Evolutionary conservation across 2,113 vertebrate genomes (phyloP).

Genomic region (Callipepla squamata): DNA sequence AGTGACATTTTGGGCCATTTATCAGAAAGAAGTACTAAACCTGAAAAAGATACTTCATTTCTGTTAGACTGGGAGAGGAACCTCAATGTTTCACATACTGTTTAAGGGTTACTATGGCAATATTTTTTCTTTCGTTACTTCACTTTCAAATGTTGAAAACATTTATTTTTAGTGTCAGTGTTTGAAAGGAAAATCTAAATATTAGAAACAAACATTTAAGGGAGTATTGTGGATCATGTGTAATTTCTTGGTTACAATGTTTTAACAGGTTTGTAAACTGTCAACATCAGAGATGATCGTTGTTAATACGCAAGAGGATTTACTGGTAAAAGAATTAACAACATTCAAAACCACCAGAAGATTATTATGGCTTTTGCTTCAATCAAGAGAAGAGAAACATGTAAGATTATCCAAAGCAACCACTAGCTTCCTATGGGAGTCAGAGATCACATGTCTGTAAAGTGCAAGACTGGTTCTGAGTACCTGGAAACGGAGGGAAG

Average conservation of each 20-base stretch:
- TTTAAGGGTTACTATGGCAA: neutral
- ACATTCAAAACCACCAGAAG: slow-evolving; percentile 77
- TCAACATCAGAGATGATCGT: slow-evolving; percentile 56
- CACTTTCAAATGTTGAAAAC: neutral
- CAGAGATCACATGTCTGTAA: neutral
- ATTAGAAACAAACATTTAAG: neutral
- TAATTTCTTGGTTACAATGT: slow-evolving; percentile 31
- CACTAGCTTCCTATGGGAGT: neutral
- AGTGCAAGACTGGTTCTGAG: neutral
- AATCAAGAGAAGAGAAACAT: slow-evolving; percentile 72
- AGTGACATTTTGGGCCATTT: neutral
- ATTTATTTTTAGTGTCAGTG: neutral
- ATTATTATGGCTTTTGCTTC: slow-evolving; percentile 78
- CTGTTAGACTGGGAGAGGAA: neutral
- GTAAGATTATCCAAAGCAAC: slow-evolving; percentile 55
- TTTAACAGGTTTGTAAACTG: slow-evolving; percentile 68
- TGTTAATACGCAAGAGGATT: slow-evolving; percentile 76
- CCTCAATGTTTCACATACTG: too few relatives aligned
- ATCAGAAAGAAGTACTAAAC: neutral
- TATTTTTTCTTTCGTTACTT: neutral
- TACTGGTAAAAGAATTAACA: slow-evolving; percentile 82
- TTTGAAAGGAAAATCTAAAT: neutral
- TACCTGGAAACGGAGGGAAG: neutral
- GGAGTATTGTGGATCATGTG: neutral
- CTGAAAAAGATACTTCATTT: neutral